phyloP scores from a whole-genome alignment of 2,888 invertebrate species.

The Asteroscopus sphinx region DNA sequence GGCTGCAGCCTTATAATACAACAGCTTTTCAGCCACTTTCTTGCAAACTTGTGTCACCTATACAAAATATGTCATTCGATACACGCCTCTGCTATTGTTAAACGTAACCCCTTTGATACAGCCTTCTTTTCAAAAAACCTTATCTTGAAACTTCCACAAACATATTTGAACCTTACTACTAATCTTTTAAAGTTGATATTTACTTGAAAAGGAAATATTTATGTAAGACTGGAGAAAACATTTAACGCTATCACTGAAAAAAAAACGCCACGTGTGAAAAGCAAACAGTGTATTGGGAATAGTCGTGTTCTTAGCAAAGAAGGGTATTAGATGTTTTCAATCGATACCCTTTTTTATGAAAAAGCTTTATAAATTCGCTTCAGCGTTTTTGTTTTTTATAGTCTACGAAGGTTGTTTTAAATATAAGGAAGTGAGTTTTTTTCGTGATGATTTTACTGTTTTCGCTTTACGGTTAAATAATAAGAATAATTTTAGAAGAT shows the following conservation, averaged over 20 bases:
- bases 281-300: slow-evolving; percentile 53
- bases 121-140: slow-evolving; percentile 47
- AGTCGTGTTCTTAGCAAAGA: slow-evolving; percentile 43
- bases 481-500: too few relatives aligned
- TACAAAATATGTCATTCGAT: slow-evolving; percentile 67
- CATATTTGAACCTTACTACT: slow-evolving; percentile 15
- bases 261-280: slow-evolving; percentile 60
- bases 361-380: slow-evolving; percentile 24
- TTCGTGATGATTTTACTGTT: too few relatives aligned
- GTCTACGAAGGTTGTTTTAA: not conserved
- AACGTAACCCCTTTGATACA: slow-evolving; percentile 59
- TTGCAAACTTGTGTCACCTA: slow-evolving; percentile 61
- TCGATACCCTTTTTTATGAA: slow-evolving; percentile 38
- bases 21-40: slow-evolving; percentile 62
- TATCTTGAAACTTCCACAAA: slow-evolving; percentile 17
- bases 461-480: not conserved
- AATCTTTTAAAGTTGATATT: not conserved
- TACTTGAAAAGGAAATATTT: slow-evolving; percentile 8
- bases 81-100: slow-evolving; percentile 65
- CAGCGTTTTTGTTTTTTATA: slow-evolving; percentile 18
- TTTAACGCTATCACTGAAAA: slow-evolving; percentile 46
- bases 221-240: slow-evolving; percentile 37
- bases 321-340: slow-evolving; percentile 44
- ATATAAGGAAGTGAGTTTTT: not conserved
- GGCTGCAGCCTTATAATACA: slow-evolving; percentile 47